Percentiles rank a stretch among this genome's conserved stretches.
Conservation (phyloP, 1,140 invertebrate species). For the Sinella curviseta region DNA sequence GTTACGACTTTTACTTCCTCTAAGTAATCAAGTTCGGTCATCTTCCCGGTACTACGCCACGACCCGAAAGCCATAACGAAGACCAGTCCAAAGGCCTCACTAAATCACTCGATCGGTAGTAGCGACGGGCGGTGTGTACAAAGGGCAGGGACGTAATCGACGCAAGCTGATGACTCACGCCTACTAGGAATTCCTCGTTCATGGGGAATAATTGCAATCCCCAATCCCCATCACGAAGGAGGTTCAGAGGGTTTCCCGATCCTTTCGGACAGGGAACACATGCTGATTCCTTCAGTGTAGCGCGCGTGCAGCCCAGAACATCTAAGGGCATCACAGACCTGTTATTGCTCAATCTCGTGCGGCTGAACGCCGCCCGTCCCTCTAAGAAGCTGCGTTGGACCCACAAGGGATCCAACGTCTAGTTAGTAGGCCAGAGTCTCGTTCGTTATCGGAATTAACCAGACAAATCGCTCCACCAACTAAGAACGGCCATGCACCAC, state of each 20-base stretch:
- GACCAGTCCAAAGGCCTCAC: conserved; percentile 76
- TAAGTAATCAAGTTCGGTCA: conserved; percentile 73
- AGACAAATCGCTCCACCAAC: conserved; percentile 87
- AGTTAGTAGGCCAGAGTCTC: conserved; percentile 73
- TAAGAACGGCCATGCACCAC: conserved; percentile 90
- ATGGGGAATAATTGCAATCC: no score
- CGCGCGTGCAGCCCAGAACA: conserved; percentile 77
- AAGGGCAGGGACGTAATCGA: conserved; percentile 85
- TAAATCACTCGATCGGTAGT: conserved; percentile 83
- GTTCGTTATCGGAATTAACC: conserved; percentile 86
- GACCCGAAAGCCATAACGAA: conserved; percentile 55
- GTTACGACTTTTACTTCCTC: conserved; percentile 85
- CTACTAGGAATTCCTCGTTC: conserved; percentile 89
- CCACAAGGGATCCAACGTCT: conserved; percentile 56
- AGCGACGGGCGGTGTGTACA: conserved; percentile 88
- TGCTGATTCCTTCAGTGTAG: no score
- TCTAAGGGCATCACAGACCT: conserved; percentile 81
- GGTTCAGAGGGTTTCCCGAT: no score
- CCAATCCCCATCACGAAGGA: no score
- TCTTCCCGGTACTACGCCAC: conserved; percentile 63
- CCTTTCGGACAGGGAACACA: no score
- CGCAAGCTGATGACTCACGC: conserved; percentile 78
- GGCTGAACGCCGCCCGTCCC: conserved; percentile 63
- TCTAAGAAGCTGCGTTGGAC: conserved; percentile 58
- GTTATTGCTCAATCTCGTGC: conserved; percentile 79